These are phyloP conservation scores for Sorex maritimensis DNA, from an alignment of 2,797 vertebrate species.

Conservation along the genomic window DNA sequence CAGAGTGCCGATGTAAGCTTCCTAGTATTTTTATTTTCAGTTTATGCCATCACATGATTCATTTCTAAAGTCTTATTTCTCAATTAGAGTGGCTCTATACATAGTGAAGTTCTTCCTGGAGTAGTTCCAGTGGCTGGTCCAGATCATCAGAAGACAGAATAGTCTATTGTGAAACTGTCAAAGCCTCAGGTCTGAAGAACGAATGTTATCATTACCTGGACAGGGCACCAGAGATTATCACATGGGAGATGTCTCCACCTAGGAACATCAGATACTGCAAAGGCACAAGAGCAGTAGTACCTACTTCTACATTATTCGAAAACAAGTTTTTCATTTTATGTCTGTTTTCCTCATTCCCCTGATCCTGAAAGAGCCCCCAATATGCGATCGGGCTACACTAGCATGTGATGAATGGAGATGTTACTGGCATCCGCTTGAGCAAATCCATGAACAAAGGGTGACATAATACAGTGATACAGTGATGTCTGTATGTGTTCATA, in stretches of 20 bases:
- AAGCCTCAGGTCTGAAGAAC: not conserved
- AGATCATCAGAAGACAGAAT: not conserved
- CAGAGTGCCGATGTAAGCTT: constrained; percentile 13
- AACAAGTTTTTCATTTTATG: not conserved
- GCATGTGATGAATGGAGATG: too few species aligned
- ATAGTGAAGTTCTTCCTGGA: constrained; percentile 3
- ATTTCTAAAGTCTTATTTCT: constrained; percentile 66
- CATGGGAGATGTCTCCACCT: not conserved
- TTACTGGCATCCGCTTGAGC: too few species aligned
- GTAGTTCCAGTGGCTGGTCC: not conserved
- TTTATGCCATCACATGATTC: constrained; percentile 33
- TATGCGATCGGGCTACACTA: too few species aligned
- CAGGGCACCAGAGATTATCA: not conserved
- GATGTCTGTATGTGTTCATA: not conserved
- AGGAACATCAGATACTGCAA: not conserved
- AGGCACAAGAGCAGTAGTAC: not conserved
- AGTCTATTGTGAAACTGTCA: not conserved
- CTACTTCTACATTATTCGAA: not conserved
- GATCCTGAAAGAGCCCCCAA: too few species aligned
- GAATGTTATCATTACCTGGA: constrained; percentile 2
- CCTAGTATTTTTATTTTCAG: constrained; percentile 43
- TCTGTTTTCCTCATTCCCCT: not conserved
- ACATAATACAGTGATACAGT: too few species aligned
- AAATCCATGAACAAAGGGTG: too few species aligned
- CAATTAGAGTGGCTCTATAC: not conserved